These are phyloP conservation scores for Prunella strophiata DNA, from an alignment of 2,797 vertebrate species.

Conservation along the genomic window DNA sequence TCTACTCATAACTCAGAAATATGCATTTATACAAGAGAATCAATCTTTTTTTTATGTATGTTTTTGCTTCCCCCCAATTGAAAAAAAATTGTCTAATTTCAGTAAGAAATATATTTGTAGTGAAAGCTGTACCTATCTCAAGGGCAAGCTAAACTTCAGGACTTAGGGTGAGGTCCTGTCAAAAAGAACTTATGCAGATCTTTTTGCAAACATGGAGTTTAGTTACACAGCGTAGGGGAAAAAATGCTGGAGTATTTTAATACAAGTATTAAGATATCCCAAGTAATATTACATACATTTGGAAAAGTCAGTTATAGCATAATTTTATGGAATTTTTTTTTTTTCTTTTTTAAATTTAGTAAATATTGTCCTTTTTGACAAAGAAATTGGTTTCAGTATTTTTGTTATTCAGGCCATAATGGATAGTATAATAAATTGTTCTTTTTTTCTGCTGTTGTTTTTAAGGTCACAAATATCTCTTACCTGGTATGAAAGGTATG, in stretches of 20 bases:
- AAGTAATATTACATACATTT: not conserved
- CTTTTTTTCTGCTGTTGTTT: not conserved
- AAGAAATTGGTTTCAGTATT: not conserved
- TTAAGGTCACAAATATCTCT: not conserved
- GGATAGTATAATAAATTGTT: not conserved
- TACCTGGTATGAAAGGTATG: not conserved
- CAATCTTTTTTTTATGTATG: not conserved
- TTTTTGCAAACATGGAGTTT: not conserved
- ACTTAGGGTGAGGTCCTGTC: not conserved
- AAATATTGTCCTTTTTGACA: not conserved
- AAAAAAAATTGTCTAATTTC: not conserved
- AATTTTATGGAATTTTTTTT: not conserved
- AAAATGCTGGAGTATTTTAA: not conserved
- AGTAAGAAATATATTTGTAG: not conserved
- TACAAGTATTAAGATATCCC: not conserved
- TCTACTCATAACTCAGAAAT: not conserved
- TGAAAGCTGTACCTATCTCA: not conserved
- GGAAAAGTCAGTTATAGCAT: not conserved
- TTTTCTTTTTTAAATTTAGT: not conserved
- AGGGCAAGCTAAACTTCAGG: not conserved
- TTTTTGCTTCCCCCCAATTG: not conserved
- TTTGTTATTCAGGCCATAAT: not conserved
- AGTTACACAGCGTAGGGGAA: not conserved
- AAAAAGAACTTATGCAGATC: not conserved
- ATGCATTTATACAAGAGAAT: not conserved